Evolutionary conservation across 2,888 invertebrate genomes (phyloP).

Genomic region (Mythimna lalbum): DNA sequence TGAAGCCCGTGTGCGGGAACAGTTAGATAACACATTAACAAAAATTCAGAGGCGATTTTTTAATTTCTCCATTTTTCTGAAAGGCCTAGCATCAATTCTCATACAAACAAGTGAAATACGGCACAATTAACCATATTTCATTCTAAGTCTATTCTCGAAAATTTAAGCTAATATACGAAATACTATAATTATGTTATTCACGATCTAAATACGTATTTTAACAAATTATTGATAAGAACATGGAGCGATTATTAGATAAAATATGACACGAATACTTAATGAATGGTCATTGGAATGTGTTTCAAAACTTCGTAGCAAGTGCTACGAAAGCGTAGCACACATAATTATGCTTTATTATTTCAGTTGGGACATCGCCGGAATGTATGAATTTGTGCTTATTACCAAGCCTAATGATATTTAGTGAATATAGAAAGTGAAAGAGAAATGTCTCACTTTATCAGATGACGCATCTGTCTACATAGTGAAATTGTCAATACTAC

Average conservation of each 20-base stretch:
- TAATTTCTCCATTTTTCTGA: too few species aligned
- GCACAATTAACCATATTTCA: neutral
- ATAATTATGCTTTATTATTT: constrained; percentile 29
- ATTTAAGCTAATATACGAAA: neutral
- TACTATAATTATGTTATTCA: constrained; percentile 1
- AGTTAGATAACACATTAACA: too few species aligned
- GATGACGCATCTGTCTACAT: constrained; percentile 51
- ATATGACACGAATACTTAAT: constrained; percentile 19
- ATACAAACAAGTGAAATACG: neutral
- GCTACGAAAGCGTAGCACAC: constrained; percentile 73
- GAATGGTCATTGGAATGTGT: constrained; percentile 12
- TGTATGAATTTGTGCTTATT: constrained; percentile 33
- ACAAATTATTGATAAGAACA: constrained; percentile 28
- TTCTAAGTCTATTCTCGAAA: neutral
- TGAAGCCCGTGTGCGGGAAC: too few species aligned
- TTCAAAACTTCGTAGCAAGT: constrained; percentile 66
- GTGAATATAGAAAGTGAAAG: constrained; percentile 55
- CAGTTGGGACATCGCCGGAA: constrained; percentile 13
- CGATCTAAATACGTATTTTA: neutral
- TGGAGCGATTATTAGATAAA: constrained; percentile 28
- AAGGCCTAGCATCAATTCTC: neutral
- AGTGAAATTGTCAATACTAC: constrained; percentile 50
- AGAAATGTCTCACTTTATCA: constrained; percentile 52
- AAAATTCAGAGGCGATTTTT: too few species aligned
- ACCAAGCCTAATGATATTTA: constrained; percentile 22